Conservation (phyloP, 2,113 vertebrate genomes). For the Rutilus rutilus region DNA sequence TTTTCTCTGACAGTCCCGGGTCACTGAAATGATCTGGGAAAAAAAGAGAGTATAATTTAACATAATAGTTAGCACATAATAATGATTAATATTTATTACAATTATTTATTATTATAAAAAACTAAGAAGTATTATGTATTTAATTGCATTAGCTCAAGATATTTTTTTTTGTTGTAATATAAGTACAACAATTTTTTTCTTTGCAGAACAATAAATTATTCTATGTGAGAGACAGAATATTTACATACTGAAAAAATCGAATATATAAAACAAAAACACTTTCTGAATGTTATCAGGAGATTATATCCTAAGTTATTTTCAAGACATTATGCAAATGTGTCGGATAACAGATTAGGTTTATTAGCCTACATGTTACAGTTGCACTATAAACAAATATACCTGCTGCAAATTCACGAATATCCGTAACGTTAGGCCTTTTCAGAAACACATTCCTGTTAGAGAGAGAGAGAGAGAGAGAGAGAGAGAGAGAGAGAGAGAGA, state of each 20-base stretch:
- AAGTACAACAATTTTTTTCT: too few species aligned
- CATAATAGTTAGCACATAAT: background rate
- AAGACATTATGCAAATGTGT: background rate
- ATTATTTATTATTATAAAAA: background rate
- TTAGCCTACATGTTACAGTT: too few species aligned
- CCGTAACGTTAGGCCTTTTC: conserved; percentile 69
- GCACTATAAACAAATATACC: conserved; percentile 58
- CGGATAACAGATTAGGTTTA: too few species aligned
- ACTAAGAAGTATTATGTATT: background rate
- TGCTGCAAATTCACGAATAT: conserved; percentile 74
- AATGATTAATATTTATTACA: too few species aligned
- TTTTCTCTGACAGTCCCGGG: conserved; percentile 57
- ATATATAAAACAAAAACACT: background rate
- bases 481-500: too few species aligned
- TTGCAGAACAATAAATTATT: background rate
- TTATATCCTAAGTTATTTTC: background rate
- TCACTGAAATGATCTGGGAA: conserved; percentile 75
- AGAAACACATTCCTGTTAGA: conserved; percentile 68
- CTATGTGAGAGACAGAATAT: too few species aligned
- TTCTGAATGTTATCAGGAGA: background rate
- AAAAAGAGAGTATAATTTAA: background rate
- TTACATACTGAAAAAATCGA: too few species aligned
- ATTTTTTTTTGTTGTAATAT: too few species aligned
- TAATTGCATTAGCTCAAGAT: background rate
- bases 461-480: background rate